These are phyloP conservation scores for Danionella cerebrum DNA, from an alignment of 2,113 vertebrate genomes.

Conservation along the genomic window DNA sequence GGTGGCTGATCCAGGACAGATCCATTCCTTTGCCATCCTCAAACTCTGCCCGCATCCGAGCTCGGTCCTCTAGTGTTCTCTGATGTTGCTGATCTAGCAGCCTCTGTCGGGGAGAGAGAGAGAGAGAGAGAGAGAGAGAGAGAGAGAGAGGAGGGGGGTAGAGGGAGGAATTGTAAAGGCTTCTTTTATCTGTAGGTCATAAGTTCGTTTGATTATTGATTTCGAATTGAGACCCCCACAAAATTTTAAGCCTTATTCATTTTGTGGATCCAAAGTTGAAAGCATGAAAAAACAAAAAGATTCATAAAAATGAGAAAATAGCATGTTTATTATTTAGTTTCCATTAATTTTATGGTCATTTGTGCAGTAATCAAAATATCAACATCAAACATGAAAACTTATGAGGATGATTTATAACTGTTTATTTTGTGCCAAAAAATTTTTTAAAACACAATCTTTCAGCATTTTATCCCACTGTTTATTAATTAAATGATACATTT, in stretches of 20 bases:
- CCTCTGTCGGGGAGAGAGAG: conserved; percentile 14
- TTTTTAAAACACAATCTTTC: background rate
- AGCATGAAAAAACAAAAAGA: no score
- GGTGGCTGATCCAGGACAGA: conserved; percentile 73
- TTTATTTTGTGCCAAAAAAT: no score
- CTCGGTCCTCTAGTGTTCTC: conserved; percentile 44
- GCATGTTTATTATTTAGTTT: no score
- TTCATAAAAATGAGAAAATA: no score
- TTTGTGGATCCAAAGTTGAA: no score
- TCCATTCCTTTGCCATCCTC: conserved; percentile 91
- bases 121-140: conserved; percentile 2
- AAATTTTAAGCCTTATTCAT: no score
- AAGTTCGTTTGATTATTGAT: background rate
- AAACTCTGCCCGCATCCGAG: conserved; percentile 50
- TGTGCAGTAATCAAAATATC: no score
- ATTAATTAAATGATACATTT: no score
- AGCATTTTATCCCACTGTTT: background rate
- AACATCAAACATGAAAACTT: no score
- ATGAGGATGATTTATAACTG: no score
- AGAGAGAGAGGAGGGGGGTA: background rate
- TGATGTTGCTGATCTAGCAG: conserved; percentile 75
- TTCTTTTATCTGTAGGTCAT: background rate
- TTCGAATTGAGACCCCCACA: background rate
- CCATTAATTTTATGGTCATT: no score
- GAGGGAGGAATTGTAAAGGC: background rate